Evolutionary conservation across 1,140 invertebrate species (phyloP).

Genomic region (Pseudomyrmex gracilis): DNA sequence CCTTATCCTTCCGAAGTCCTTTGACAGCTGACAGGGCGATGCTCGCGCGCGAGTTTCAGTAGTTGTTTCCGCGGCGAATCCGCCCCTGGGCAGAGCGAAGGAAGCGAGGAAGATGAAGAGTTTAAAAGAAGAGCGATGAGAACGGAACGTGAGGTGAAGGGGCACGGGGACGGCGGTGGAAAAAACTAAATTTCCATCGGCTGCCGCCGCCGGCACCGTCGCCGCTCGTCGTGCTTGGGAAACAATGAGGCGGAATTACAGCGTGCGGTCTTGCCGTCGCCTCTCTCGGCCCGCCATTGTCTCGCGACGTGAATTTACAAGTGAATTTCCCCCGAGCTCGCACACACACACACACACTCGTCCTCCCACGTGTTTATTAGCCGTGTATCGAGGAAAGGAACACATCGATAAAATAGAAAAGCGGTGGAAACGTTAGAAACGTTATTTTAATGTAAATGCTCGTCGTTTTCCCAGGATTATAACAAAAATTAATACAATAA

Average conservation of each 20-base stretch:
- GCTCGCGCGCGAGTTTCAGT: background rate
- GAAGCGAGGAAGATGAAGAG: constrained; percentile 38
- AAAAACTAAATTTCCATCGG: constrained; percentile 76
- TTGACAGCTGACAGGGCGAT: constrained; percentile 1
- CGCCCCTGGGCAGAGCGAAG: background rate
- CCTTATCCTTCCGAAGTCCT: background rate
- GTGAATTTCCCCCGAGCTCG: constrained; percentile 30
- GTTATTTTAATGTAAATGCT: background rate
- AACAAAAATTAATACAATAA: background rate
- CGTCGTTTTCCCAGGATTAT: background rate
- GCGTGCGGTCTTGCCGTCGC: constrained; percentile 41
- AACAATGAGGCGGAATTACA: constrained; percentile 58
- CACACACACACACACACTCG: background rate
- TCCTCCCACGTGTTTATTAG: constrained; percentile 13
- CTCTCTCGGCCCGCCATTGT: constrained; percentile 44
- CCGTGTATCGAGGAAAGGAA: background rate
- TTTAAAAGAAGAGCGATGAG: constrained; percentile 10
- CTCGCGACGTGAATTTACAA: constrained; percentile 55
- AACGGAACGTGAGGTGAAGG: background rate
- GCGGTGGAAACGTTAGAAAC: background rate
- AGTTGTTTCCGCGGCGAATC: background rate
- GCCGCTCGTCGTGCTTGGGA: constrained; percentile 26
- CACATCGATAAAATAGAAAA: background rate
- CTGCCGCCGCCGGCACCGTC: constrained; percentile 30
- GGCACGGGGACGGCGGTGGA: background rate